Evolutionary conservation across 2,797 vertebrate genomes (phyloP).

Genomic region (Sternotherus odoratus): DNA sequence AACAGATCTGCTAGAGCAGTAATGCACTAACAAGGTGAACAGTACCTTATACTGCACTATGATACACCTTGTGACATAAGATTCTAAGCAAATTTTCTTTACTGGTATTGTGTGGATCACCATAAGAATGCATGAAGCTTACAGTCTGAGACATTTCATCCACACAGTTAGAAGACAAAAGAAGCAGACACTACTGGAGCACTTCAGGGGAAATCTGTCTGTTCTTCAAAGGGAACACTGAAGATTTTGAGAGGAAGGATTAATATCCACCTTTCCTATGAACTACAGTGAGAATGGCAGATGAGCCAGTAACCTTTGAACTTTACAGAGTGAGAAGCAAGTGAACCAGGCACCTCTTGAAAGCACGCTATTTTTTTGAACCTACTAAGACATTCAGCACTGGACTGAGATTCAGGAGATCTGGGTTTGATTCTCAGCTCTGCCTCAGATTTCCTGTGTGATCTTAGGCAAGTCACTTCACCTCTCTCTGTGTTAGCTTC

Average conservation of each 20-base stretch:
- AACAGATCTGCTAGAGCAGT: constrained; percentile 55
- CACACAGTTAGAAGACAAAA: constrained; percentile 15
- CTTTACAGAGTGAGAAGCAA: background rate
- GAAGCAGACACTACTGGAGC: background rate
- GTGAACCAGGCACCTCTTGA: background rate
- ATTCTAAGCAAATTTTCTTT: background rate
- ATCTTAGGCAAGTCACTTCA: background rate
- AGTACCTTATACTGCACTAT: constrained; percentile 46
- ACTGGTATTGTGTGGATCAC: constrained; percentile 9
- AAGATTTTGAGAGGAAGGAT: background rate
- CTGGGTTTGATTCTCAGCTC: background rate
- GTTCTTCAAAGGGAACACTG: background rate
- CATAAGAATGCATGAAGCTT: background rate
- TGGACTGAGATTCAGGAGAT: background rate
- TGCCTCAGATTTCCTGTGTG: background rate
- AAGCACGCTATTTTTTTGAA: background rate
- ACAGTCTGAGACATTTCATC: constrained; percentile 41
- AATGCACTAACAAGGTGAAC: constrained; percentile 15
- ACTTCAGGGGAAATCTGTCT: background rate
- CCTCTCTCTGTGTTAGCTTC: background rate
- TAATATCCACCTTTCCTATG: background rate
- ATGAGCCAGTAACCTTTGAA: background rate
- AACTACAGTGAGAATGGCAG: accelerated
- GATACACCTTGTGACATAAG: background rate
- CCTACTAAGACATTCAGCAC: background rate